Base-by-base conservation (phyloP, 2,888 invertebrate species). In the Seira sanloemensis region DNA sequence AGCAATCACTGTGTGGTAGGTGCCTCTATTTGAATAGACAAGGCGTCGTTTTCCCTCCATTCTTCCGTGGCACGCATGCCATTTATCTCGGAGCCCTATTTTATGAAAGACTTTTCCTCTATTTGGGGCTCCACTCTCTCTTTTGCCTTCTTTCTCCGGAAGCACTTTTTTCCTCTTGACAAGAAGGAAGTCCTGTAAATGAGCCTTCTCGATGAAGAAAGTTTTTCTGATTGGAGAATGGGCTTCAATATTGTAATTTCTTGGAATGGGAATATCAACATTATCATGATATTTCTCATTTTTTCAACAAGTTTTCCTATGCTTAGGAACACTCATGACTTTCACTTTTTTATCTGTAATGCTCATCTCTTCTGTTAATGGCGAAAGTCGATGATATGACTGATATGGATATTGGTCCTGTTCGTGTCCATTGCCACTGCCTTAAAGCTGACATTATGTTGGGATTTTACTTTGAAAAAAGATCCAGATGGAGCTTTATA, bases 161-260 rank as follows among this genome's bases (percentile, higher is more conserved):
- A 80, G 73, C 79, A 66, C 67, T 74, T 58, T 74, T 74, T 65
- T 74, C 37, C 65, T 65, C 24, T 65, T 21, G 58, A 58, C 58
- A 58, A 58, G 71, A 66, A 66, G 78, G 78, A 78, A 72, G 26
- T 23, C 24, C 71, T 71, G 78, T 72, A 78, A 78, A 78, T 78
- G 78, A 78, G 78, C 78, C 66, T 58, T 18, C 58, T 58, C 18
- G n/a, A 58, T 7, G 16, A 58, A 18, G 18, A 58, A 58, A 4
- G n/a, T 58, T 16, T 16, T 58, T 58, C 18, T n/a, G 58, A 18
- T 9, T 58, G 18, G n/a, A n/a, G 58, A 58, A n/a, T n/a, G 18
- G n/a, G 58, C 58, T 37, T 4, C 37, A 7, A 12, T 37, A n/a
- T 58, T 12, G 58, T 58, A 58, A 58, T 58, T 58, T 58, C 58